Evolutionary conservation across 2,888 invertebrate species (phyloP).

Genomic region (Mythimna ferrago): DNA sequence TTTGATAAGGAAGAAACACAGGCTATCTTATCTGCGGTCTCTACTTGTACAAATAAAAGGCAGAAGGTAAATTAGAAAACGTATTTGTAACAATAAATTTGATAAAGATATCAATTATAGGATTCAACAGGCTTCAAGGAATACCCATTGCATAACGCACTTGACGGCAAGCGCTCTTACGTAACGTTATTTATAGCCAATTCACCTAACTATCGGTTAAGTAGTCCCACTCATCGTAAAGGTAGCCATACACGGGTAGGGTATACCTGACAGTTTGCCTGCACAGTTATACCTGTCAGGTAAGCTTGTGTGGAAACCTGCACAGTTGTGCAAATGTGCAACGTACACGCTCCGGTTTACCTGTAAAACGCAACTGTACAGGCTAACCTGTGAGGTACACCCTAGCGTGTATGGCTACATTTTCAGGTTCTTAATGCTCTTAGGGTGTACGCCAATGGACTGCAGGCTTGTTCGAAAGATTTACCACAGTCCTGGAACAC

Average conservation of each 20-base stretch:
- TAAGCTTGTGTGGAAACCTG: no score
- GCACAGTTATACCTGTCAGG: no score
- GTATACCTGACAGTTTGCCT: no score
- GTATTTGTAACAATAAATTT: conserved; percentile 49
- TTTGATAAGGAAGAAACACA: conserved; percentile 84
- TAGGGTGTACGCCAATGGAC: neutral
- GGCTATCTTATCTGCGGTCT: conserved; percentile 84
- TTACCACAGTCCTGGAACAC: no score
- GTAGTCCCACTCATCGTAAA: neutral
- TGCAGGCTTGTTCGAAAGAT: no score
- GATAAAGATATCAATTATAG: conserved; percentile 39
- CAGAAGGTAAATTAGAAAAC: conserved; percentile 60
- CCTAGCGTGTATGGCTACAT: no score
- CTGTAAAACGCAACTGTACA: no score
- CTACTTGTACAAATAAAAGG: conserved; percentile 74
- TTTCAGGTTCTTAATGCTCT: neutral
- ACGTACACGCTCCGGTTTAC: no score
- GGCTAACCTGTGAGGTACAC: no score
- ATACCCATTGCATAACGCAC: conserved; percentile 10
- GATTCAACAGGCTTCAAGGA: conserved; percentile 12
- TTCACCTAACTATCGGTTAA: conserved; percentile 8
- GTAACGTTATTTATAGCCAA: conserved; percentile 11
- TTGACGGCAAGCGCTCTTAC: conserved; percentile 12
- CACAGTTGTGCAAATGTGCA: no score
- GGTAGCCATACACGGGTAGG: no score